Base-by-base conservation (phyloP, 1,140 invertebrate genomes). In the Drosophila prosaltans region DNA sequence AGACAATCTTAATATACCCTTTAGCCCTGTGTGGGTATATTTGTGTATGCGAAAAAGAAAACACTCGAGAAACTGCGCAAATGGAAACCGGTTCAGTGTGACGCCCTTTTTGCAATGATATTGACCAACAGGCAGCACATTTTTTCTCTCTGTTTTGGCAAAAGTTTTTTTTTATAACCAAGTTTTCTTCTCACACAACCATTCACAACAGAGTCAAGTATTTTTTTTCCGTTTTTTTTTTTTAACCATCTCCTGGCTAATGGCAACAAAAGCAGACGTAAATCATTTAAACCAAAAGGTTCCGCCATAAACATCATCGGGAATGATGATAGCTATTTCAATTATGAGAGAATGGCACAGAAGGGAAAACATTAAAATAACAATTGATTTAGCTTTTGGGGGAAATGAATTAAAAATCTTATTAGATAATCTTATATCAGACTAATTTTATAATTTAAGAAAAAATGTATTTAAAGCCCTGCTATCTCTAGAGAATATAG, bases 211-310 rank as follows among this genome's bases (percentile, higher is more conserved):
- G 32, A 36, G 32, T 36, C 32, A 36, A 36, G 32, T 36, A 2
- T 3, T 4, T 4, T 30, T 21, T 39, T 55, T 67, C 24, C 32
- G 1, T 21, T 32, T 39, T 9, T 26, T 16, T 16, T 26, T 8
- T 0, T 21, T 39, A 54, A 3, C 28, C 9, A 43, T 36, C 30
- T 2, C 51, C 71, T 57, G 58, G 65, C 69, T 81, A 78, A 81
- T 73, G 70, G 62, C 36, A 63, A 43, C 69, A 72, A 79, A 83
- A 79, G 62, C 76, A 65, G 59, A 45, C 59, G 73, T 80, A 84
- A 84, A 85, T 85, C 81, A 85, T 85, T 86, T 78, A 51, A 51
- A 72, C 63, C 74, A 71, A 68, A 71, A 68, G 86, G 85, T 86
- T 78, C 26, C 43, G 40, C 30, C 48, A 51, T 78, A 43, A 67